Base-by-base conservation (phyloP, 2,113 vertebrate species). In the Cygnus atratus region DNA sequence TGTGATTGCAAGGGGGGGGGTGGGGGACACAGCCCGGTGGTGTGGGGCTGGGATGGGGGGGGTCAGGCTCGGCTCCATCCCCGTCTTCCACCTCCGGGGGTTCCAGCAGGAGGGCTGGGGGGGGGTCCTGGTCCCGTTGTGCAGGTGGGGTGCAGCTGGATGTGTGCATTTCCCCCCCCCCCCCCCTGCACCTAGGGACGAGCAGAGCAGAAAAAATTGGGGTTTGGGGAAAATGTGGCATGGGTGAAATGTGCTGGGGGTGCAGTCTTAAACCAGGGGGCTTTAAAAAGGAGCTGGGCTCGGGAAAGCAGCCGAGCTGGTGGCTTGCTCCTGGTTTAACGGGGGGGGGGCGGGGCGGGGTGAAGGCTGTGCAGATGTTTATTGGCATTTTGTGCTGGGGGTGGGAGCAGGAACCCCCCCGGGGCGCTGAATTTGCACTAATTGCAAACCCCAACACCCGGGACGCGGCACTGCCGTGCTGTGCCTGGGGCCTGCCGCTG, bases 391-490 rank as follows among this genome's bases (percentile, higher is more conserved):
- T 7, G 20, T 61, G n/a, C 37, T 2, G 13, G 46, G 35, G 35
- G 9, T n/a, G 6, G 25, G 14, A 7, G 22, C 1, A 9, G 61
- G 28, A 18, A 1, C 17, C 26, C 25, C 19, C 19, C 46, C 46
- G 2, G 33, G 22, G 57, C 3, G 0, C 70, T 1, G 1, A 11
- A 8, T 54, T 46, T 11, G 9, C 13, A 50, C 43, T 41, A 50
- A 11, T 2, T 3, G 7, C 22, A 25, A n/a, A n/a, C 8, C 16
- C 0, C 61, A 3, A n/a, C 3, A 3, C 19, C 19, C 2, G 31
- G 18, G 31, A 37, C 5, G 2, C 1, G 46, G 63, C 58, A 18
- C 46, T 3, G 10, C 68, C 1, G 24, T 13, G 72, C 50, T 16
- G 63, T 63, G 75, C 39, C 62, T 0, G 2, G 29, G 21, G 10